phyloP scores from a whole-genome alignment of 2,888 invertebrate genomes.

The Drosophila affinis region DNA sequence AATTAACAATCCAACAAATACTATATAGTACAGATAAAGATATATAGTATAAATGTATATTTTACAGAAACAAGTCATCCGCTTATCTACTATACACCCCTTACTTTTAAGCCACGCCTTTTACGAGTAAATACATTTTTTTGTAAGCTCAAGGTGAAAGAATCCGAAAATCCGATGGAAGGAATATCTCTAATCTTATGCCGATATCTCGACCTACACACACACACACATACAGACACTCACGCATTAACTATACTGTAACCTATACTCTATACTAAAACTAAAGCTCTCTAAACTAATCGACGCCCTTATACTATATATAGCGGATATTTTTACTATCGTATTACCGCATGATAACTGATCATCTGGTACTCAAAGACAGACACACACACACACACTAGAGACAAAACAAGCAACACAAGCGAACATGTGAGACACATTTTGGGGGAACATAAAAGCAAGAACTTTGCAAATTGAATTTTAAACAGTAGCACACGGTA shows the following conservation, averaged over 20 bases:
- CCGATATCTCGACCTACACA: slow-evolving; percentile 38
- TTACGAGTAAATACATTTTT: slow-evolving; percentile 31
- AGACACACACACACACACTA: background rate
- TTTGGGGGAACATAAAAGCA: slow-evolving; percentile 76
- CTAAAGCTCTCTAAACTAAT: slow-evolving; percentile 31
- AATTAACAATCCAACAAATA: slow-evolving; percentile 38
- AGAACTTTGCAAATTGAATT: slow-evolving; percentile 70
- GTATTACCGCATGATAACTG: slow-evolving; percentile 34
- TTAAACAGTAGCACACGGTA: slow-evolving; percentile 57
- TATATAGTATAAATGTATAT: slow-evolving; percentile 30
- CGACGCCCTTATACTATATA: slow-evolving; percentile 15
- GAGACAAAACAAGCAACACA: slow-evolving; percentile 49
- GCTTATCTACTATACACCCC: slow-evolving; percentile 31
- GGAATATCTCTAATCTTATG: slow-evolving; percentile 31
- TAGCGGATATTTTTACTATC: slow-evolving; percentile 47
- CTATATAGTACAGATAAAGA: slow-evolving; percentile 30
- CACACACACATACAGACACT: slow-evolving; percentile 22
- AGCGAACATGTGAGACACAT: slow-evolving; percentile 76
- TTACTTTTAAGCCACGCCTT: slow-evolving; percentile 24
- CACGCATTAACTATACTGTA: slow-evolving; percentile 43
- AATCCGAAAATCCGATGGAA: slow-evolving; percentile 20
- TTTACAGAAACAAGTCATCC: slow-evolving; percentile 36
- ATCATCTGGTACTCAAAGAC: slow-evolving; percentile 30
- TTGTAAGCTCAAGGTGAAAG: slow-evolving; percentile 35
- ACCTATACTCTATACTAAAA: slow-evolving; percentile 36